phyloP scores from a whole-genome alignment of 2,113 vertebrate species.

The Riparia riparia region DNA sequence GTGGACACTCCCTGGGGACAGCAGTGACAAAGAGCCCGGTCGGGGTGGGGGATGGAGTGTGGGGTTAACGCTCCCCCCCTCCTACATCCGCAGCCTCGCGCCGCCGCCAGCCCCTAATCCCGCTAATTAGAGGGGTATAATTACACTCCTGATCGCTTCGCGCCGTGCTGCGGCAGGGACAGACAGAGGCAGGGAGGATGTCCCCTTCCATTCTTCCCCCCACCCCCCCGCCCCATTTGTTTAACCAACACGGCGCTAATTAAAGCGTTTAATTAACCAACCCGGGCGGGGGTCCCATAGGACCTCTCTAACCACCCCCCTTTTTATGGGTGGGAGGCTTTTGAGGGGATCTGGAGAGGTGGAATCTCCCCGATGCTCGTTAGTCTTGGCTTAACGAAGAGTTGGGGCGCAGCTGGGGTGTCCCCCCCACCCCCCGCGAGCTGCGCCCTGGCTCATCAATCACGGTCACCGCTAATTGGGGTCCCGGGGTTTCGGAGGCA shows the following conservation, averaged over 20 bases:
- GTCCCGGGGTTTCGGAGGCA: neutral
- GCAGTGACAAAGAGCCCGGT: neutral
- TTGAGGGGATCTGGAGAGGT: neutral
- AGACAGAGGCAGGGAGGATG: neutral
- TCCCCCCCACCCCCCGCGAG: neutral
- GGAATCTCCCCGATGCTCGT: neutral
- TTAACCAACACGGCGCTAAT: conserved; percentile 60
- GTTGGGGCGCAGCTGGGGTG: neutral
- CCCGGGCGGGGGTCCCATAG: neutral
- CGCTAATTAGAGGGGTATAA: conserved; percentile 67
- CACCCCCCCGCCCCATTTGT: neutral
- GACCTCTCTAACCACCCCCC: neutral
- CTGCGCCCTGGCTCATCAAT: neutral
- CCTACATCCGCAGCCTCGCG: neutral
- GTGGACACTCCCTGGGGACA: neutral
- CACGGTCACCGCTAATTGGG: neutral
- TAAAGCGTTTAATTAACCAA: conserved; percentile 37
- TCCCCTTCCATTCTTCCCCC: neutral
- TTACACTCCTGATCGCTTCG: conserved; percentile 49
- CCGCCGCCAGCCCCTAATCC: conserved; percentile 44
- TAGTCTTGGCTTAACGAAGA: neutral
- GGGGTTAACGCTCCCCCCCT: neutral
- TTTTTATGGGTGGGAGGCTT: no score
- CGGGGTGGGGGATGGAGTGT: neutral
- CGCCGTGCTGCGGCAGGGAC: neutral